These are phyloP conservation scores for Poeciliopsis infans DNA, from an alignment of 2,797 vertebrate genomes.

Conservation along the genomic window DNA sequence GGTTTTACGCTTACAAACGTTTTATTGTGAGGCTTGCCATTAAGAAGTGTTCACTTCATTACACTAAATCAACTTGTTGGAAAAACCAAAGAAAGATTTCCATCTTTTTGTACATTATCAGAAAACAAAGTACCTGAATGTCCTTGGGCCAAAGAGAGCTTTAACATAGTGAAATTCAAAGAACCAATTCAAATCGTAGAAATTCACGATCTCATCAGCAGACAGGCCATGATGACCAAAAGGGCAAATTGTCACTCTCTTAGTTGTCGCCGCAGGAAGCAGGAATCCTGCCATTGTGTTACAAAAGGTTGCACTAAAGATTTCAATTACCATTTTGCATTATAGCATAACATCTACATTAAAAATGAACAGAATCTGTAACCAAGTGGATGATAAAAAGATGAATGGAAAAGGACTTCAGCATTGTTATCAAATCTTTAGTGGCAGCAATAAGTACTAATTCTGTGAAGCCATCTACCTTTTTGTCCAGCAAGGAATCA, in stretches of 20 bases:
- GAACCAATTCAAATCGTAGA: constrained; percentile 44
- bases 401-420: background rate
- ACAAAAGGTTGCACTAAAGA: constrained; percentile 35
- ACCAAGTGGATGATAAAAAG: background rate
- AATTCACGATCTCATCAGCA: constrained; percentile 66
- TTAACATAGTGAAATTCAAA: constrained; percentile 43
- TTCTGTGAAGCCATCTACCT: background rate
- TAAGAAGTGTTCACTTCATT: background rate
- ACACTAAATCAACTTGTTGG: background rate
- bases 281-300: constrained; percentile 46
- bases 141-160: constrained; percentile 52
- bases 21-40: too few species aligned
- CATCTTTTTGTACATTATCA: constrained; percentile 1
- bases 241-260: constrained; percentile 68
- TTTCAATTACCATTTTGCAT: constrained; percentile 30
- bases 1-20: too few species aligned
- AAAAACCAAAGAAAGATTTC: background rate
- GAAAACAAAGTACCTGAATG: constrained; percentile 31
- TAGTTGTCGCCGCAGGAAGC: constrained; percentile 54
- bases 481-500: background rate
- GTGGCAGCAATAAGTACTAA: background rate
- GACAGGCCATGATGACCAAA: constrained; percentile 62
- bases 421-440: background rate
- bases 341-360: background rate
- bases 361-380: background rate